phyloP scores from a whole-genome alignment of 2,113 vertebrate genomes.

The Tragulus kanchil region DNA sequence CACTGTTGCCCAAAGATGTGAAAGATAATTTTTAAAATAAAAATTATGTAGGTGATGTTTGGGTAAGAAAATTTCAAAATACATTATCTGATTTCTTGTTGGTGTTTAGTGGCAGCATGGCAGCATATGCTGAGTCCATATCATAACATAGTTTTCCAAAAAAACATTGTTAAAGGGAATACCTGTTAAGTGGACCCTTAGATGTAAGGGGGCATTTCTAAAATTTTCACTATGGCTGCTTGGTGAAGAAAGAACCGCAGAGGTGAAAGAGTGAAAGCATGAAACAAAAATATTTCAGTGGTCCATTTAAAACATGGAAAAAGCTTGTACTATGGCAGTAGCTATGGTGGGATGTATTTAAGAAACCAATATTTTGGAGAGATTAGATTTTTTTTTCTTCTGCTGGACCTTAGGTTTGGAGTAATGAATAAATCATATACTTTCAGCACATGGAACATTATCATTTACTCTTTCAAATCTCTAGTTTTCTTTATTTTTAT shows the following conservation, averaged over 20 bases:
- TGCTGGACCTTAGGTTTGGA: neutral
- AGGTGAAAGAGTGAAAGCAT: neutral
- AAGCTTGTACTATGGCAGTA: neutral
- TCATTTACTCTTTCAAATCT: neutral
- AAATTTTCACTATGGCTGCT: neutral
- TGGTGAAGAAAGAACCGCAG: neutral
- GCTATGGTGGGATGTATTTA: neutral
- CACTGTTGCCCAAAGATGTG: neutral
- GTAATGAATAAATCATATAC: neutral
- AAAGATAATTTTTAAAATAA: constrained; percentile 9
- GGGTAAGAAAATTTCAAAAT: constrained; percentile 42
- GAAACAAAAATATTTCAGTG: neutral
- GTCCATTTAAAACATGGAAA: neutral
- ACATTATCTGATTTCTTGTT: constrained; percentile 7
- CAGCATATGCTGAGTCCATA: constrained; percentile 29
- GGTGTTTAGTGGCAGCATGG: constrained; percentile 19
- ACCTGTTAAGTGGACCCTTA: too few species aligned
- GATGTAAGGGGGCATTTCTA: too few species aligned
- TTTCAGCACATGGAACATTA: neutral
- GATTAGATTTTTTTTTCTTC: neutral
- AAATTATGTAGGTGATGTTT: neutral
- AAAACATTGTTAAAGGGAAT: too few species aligned
- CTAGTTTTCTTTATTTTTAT: neutral
- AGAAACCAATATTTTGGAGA: neutral
- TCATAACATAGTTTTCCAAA: constrained; percentile 65